These are phyloP conservation scores for Gobionotothen gibberifrons DNA, from an alignment of 2,797 vertebrate species.

Conservation along the genomic window DNA sequence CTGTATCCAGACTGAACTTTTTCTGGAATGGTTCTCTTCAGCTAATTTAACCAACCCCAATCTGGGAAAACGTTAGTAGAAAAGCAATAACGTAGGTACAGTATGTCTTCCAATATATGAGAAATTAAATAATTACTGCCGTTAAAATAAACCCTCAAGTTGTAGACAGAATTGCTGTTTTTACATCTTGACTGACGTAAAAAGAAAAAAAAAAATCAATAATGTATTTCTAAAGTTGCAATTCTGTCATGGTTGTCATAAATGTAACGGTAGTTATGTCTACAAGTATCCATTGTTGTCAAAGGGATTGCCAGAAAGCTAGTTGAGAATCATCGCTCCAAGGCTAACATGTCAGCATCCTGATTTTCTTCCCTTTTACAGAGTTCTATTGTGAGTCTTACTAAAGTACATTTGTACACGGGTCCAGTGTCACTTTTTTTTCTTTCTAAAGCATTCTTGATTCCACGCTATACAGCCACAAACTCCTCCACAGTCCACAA, in stretches of 20 bases:
- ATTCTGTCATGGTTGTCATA: not conserved
- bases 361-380: not conserved
- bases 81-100: not conserved
- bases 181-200: not conserved
- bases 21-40: not conserved
- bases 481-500: slow-evolving; percentile 54
- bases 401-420: not conserved
- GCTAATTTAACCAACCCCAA: not conserved
- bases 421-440: slow-evolving; percentile 5
- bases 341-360: not conserved
- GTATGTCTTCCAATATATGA: not conserved
- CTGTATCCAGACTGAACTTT: not conserved
- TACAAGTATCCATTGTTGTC: not conserved
- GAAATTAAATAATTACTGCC: not conserved
- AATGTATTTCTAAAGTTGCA: not conserved
- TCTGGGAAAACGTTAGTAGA: not conserved
- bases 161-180: not conserved
- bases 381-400: not conserved
- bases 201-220: too few species aligned
- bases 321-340: not conserved
- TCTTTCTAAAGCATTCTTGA: slow-evolving; percentile 28
- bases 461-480: slow-evolving; percentile 47
- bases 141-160: not conserved
- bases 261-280: not conserved
- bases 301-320: not conserved